Evolutionary conservation across 2,797 vertebrate genomes (phyloP), one percentile per base, ranked within the genome.

Genomic region (Emys orbicularis): DNA sequence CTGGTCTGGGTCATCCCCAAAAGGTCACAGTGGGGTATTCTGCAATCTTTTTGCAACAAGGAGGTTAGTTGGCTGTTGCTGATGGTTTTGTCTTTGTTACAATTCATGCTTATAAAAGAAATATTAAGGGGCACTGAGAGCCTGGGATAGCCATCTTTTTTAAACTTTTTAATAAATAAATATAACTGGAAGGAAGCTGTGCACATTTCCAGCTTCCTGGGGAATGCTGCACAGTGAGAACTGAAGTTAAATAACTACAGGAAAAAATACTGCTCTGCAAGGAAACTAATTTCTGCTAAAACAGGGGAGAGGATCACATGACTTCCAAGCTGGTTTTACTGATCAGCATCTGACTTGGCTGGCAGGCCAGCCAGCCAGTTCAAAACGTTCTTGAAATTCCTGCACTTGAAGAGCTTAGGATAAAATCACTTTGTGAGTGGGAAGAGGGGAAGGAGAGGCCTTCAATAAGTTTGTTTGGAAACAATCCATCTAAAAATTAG

Each of bases 71-170:
- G 41, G 3, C 72, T 15, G 41, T 76, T 76, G 72, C 44, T 47
- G 44, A 7, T 76, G 44, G 25, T 16, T 76, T 76, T 76, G 12
- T 76, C 74, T 72, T 41, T 44, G 74, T 76, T 74, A 29, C 25
- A 76, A 76, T 76, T 15, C 86, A 74, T 82, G 56, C 82, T 97
- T 96, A 95, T 89, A 68, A 96, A 96, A 94, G 88, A 96, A 96
- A 94, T 84, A 92, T 91, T 83, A 90, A 86, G 94, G 65, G 84
- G 88, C 92, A 87, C 91, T 94, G 91, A 79, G 21, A 89, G 86
- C 59, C 59, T 95, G 84, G 91, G 54, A 92, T 90, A 95, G 94
- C 77, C 89, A 93, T 89, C 90, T 49, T 80, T 80, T 96, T 95
- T 94, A 88, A 96, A 23, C 10, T 72, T 41, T 72, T 41, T 0